These are phyloP conservation scores for Enteromius fasciolatus DNA, from an alignment of 2,797 vertebrate genomes.

Conservation along the genomic window DNA sequence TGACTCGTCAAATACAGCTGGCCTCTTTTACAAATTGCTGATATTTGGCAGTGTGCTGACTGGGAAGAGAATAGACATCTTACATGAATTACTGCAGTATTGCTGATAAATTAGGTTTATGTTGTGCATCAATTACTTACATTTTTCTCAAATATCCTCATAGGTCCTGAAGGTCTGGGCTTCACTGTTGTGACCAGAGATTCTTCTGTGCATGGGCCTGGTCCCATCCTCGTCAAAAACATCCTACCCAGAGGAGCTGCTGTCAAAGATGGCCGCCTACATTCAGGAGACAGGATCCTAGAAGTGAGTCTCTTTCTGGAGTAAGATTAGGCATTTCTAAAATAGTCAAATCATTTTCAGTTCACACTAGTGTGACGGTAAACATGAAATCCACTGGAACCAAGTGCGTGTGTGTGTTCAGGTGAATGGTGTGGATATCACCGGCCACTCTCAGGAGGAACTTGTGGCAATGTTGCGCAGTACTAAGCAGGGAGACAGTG, in stretches of 20 bases:
- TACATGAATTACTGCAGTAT: neutral
- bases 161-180: constrained; percentile 94
- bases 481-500: constrained; percentile 92
- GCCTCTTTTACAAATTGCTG: neutral
- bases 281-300: constrained; percentile 94
- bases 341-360: neutral
- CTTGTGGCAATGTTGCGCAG: constrained; percentile 92
- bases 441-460: constrained; percentile 90
- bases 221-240: constrained; percentile 97
- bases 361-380: constrained; percentile 6
- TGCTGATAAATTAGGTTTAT: neutral
- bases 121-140: neutral
- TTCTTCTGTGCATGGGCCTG: constrained; percentile 90
- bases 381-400: constrained; percentile 2
- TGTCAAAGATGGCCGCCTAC: constrained; percentile 92
- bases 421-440: constrained; percentile 92
- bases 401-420: constrained; percentile 61
- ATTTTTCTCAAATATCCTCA: constrained; percentile 10
- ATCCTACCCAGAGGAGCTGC: constrained; percentile 97
- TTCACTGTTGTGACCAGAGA: constrained; percentile 98
- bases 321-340: neutral
- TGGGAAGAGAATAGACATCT: neutral
- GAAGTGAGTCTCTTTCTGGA: constrained; percentile 80
- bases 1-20: too few relatives aligned
- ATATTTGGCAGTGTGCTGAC: neutral